Conservation (phyloP, 2,888 invertebrate genomes). For the Sarcophaga rosellei region DNA sequence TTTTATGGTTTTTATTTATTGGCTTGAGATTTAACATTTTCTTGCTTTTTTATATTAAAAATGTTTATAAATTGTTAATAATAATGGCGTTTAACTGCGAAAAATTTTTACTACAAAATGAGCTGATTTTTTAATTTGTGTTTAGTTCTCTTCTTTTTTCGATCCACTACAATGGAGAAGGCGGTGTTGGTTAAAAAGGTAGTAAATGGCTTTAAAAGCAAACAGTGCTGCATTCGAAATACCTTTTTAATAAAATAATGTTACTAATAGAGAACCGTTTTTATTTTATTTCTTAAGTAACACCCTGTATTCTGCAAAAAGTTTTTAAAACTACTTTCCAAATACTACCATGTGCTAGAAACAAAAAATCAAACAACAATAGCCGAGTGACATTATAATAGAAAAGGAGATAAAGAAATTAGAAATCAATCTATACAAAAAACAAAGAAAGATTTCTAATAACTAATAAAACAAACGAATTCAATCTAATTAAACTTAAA, state of each 20-base stretch:
- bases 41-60: slow-evolving; percentile 6
- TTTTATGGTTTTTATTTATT: slow-evolving; percentile 10
- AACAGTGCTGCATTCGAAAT: not conserved
- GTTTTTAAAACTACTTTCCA: not conserved
- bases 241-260: not conserved
- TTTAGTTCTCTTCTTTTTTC: not conserved
- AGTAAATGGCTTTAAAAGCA: not conserved
- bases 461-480: slow-evolving; percentile 25
- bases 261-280: no score
- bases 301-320: no score
- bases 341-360: slow-evolving; percentile 8
- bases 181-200: slow-evolving; percentile 11
- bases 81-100: slow-evolving; percentile 30
- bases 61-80: slow-evolving; percentile 21
- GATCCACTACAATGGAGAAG: not conserved
- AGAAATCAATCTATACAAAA: slow-evolving; percentile 29
- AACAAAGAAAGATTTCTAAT: not conserved
- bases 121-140: slow-evolving; percentile 22
- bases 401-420: slow-evolving; percentile 31
- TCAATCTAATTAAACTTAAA: slow-evolving; percentile 63
- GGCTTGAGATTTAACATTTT: slow-evolving; percentile 6
- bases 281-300: no score
- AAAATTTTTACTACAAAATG: slow-evolving; percentile 25
- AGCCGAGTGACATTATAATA: slow-evolving; percentile 8
- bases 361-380: slow-evolving; percentile 9